These are phyloP conservation scores for Amphiprion percula DNA, from an alignment of 2,113 vertebrate genomes.

Conservation along the genomic window DNA sequence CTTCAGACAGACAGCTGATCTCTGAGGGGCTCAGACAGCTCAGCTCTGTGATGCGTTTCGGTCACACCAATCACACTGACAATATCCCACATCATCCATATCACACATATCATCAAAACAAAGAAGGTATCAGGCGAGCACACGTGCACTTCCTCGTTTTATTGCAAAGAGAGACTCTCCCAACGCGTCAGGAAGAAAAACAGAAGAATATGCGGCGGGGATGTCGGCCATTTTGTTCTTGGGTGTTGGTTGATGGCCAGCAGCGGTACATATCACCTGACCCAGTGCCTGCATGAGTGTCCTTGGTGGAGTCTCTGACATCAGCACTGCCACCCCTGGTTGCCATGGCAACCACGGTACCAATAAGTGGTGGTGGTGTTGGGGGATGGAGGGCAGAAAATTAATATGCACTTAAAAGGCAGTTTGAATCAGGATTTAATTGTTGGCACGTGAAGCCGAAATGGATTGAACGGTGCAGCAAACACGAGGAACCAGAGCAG, in stretches of 20 bases:
- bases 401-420: conserved; percentile 76
- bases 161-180: conserved; percentile 24
- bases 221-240: conserved; percentile 67
- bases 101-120: conserved; percentile 36
- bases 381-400: conserved; percentile 71
- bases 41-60: conserved; percentile 38
- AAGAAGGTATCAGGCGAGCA: conserved; percentile 14
- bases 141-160: conserved; percentile 40
- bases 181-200: background rate
- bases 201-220: background rate
- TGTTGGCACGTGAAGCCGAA: conserved; percentile 68
- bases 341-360: conserved; percentile 76
- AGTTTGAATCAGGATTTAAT: conserved; percentile 72
- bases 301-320: conserved; percentile 80
- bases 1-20: conserved; percentile 49
- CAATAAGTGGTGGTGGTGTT: conserved; percentile 42
- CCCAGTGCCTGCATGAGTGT: conserved; percentile 69
- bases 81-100: conserved; percentile 45
- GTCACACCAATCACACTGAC: conserved; percentile 49
- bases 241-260: conserved; percentile 58
- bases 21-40: conserved; percentile 56
- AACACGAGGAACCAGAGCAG: conserved; percentile 22
- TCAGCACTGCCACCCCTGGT: conserved; percentile 76
- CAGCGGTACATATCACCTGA: conserved; percentile 65
- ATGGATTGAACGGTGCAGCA: conserved; percentile 35